Conservation (phyloP, 2,113 vertebrate species). For the Tenrec ecaudatus region DNA sequence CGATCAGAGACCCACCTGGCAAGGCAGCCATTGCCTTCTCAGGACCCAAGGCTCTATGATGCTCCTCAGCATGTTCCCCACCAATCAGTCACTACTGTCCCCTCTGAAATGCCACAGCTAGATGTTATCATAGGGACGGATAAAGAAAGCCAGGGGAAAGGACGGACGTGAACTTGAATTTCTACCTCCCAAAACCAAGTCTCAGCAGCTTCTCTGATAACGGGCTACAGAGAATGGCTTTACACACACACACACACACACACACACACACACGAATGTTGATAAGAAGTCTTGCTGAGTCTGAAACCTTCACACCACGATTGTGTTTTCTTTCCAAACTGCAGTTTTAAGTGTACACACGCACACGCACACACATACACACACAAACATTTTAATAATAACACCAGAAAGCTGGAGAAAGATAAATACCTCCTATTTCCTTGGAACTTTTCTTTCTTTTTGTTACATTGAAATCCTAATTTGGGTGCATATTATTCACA, state of each 20-base stretch:
- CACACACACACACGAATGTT: background rate
- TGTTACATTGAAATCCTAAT: slow-evolving; percentile 38
- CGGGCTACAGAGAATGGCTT: slow-evolving; percentile 48
- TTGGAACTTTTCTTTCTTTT: slow-evolving; percentile 52
- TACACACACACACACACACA: background rate
- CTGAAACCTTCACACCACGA: slow-evolving; percentile 6
- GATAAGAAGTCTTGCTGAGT: slow-evolving; percentile 27
- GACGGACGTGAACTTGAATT: background rate
- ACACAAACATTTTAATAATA: background rate
- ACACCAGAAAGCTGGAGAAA: background rate
- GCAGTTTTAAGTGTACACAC: background rate
- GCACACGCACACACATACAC: background rate
- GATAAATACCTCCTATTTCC: background rate
- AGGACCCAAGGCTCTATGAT: background rate
- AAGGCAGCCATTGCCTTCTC: background rate
- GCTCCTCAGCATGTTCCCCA: background rate
- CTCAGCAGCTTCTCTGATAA: slow-evolving; percentile 52
- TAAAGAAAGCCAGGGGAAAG: background rate
- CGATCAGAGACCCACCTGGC: background rate
- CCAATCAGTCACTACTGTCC: background rate
- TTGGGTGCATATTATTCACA: slow-evolving; percentile 52
- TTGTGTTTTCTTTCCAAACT: slow-evolving; percentile 18
- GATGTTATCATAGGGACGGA: slow-evolving; percentile 25
- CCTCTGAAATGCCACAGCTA: background rate
- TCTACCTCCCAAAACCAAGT: background rate